Percentiles rank a stretch among this genome's conserved stretches.
phyloP scores from a whole-genome alignment of 2,113 vertebrate species.

The Triplophysa dalaica region DNA sequence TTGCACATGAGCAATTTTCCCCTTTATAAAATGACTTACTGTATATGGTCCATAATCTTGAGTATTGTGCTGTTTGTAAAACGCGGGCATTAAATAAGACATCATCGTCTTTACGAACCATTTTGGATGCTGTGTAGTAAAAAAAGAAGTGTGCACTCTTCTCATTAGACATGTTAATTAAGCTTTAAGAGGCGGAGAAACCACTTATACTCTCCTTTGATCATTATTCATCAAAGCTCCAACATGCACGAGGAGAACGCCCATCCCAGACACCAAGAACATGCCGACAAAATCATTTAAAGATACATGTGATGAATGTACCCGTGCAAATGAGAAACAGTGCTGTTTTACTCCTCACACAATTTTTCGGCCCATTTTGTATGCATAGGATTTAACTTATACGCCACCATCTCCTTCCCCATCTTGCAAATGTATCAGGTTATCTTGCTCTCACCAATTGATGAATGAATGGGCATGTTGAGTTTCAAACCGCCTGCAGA shows the following conservation, averaged over 20 bases:
- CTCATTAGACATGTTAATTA: constrained; percentile 34
- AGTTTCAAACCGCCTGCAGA: constrained; percentile 15
- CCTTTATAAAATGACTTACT: too few relatives aligned
- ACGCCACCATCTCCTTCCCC: constrained; percentile 20
- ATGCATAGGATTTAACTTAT: constrained; percentile 15
- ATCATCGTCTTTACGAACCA: constrained; percentile 4
- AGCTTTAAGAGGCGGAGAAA: constrained; percentile 26
- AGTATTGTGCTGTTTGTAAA: not conserved
- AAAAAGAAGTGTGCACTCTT: not conserved
- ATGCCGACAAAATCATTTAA: constrained; percentile 6
- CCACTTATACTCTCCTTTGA: constrained; percentile 40
- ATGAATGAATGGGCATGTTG: constrained; percentile 37
- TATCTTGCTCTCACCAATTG: constrained; percentile 33
- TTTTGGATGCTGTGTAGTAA: constrained; percentile 1
- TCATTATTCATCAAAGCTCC: constrained; percentile 46
- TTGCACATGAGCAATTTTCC: not conserved
- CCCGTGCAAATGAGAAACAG: constrained; percentile 21
- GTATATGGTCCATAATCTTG: not conserved
- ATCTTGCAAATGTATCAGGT: constrained; percentile 47
- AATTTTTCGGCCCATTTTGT: constrained; percentile 6
- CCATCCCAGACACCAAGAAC: not conserved
- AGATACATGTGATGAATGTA: constrained; percentile 4
- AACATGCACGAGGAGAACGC: constrained; percentile 16
- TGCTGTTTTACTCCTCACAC: not conserved
- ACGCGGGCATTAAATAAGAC: not conserved